A percentile compares a stretch with the other conserved stretches of the same genome.
Evolutionary conservation across 2,888 invertebrate genomes (phyloP).

Genomic region (Epinotia bilunana): DNA sequence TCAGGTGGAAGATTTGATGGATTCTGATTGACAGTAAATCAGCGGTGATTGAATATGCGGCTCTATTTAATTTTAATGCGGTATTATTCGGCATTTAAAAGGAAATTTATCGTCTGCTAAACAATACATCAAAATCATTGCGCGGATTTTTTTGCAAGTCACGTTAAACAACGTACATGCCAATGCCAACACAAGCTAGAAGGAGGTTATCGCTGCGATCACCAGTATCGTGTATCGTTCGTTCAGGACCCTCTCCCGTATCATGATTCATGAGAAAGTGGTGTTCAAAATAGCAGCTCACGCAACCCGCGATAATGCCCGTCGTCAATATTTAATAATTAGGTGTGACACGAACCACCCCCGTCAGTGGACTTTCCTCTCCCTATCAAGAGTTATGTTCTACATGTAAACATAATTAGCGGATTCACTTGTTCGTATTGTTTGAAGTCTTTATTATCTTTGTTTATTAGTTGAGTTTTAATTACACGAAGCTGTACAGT

Average conservation of each 20-base stretch:
- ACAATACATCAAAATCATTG: background rate
- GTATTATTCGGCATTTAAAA: constrained; percentile 18
- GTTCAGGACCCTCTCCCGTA: background rate
- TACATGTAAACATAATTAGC: constrained; percentile 15
- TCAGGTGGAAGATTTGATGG: constrained; percentile 32
- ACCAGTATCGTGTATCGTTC: background rate
- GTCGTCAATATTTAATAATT: constrained; percentile 34
- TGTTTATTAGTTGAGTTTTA: constrained; percentile 5
- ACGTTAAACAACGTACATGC: too few species aligned
- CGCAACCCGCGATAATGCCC: constrained; percentile 28
- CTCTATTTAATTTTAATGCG: constrained; percentile 8
- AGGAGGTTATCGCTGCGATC: background rate
- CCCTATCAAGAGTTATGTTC: constrained; percentile 27
- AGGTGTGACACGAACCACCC: constrained; percentile 30
- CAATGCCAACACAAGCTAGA: background rate
- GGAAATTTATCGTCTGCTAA: background rate
- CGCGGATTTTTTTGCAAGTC: too few species aligned
- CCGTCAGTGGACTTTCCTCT: constrained; percentile 42
- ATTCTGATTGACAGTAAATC: constrained; percentile 40
- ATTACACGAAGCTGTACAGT: background rate
- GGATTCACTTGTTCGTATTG: constrained; percentile 4
- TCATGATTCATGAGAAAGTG: background rate
- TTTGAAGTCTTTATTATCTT: constrained; percentile 13
- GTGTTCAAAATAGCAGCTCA: constrained; percentile 32
- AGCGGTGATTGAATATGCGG: constrained; percentile 35